Evolutionary conservation across 2,888 invertebrate genomes (phyloP).

Genomic region (Melieria crassipennis): DNA sequence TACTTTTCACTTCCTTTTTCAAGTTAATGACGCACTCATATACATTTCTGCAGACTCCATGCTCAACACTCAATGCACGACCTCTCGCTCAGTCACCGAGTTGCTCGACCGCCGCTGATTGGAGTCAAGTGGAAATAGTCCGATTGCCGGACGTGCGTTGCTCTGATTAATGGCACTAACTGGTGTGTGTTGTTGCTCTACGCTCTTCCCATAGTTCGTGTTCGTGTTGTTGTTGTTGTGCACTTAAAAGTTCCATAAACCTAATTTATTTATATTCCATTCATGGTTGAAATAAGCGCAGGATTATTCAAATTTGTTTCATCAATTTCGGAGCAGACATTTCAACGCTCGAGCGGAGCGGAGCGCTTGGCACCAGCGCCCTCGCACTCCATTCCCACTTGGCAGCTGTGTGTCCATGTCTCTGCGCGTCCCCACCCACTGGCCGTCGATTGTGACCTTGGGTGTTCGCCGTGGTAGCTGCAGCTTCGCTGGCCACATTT

Average conservation of each 20-base stretch:
- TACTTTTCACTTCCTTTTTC: neutral
- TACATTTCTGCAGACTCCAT: neutral
- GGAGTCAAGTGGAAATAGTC: too few species aligned
- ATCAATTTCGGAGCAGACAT: slow-evolving; percentile 2
- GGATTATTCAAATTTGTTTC: slow-evolving; percentile 6
- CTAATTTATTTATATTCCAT: slow-evolving; percentile 7
- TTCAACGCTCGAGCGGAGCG: neutral
- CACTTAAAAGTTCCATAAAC: slow-evolving; percentile 7
- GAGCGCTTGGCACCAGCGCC: neutral
- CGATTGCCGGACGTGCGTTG: too few species aligned
- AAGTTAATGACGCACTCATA: slow-evolving; percentile 8
- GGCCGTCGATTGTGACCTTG: too few species aligned
- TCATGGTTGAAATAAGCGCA: neutral
- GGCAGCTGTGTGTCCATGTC: neutral
- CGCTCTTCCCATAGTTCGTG: neutral
- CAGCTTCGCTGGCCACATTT: too few species aligned
- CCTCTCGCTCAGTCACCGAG: too few species aligned
- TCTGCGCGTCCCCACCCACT: too few species aligned
- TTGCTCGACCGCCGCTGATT: too few species aligned
- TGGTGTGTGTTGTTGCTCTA: slow-evolving; percentile 3
- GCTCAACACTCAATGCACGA: too few species aligned
- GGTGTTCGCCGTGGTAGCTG: too few species aligned
- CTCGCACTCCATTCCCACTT: neutral
- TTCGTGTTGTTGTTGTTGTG: neutral
- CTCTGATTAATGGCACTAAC: slow-evolving; percentile 1